Evolutionary conservation across 2,888 invertebrate genomes (phyloP), one percentile per base, ranked within the genome.

Genomic region (Melangyna quadrimaculata): DNA sequence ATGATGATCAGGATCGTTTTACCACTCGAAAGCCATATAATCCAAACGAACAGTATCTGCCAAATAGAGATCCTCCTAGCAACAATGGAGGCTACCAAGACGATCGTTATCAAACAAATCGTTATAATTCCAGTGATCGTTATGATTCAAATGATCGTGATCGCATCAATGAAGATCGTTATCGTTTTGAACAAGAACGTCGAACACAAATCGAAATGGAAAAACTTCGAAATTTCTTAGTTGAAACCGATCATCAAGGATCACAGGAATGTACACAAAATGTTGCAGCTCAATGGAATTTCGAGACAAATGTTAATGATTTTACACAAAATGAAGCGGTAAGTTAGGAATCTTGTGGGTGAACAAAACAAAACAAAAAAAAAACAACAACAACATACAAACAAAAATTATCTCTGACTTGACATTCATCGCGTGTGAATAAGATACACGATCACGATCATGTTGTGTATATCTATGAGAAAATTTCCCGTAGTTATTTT

Each of bases 201-300:
- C 90, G 90, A 40, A 90, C 90, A 79, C 90, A 91, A 78, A 89
- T 90, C 37, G 92, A 92, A 87, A 87, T 91, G 87, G 92, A 92
- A 45, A 91, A 90, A 65, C 59, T 92, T 35, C 89, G 91, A 2
- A 90, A 94, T 84, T 93, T 96, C 51, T 90, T 97, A 87, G 93
- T 94, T 53, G 95, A 95, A 81, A 93, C 96, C 29, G 97, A 97
- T 90, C 94, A 95, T 35, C 94, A 95, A 89, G 95, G 96, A 10
- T 95, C 96, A 0, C 95, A 95, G 90, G 95, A 96, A 91, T 97
- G 97, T 89, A 96, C 96, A 0, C 95, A 95, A 67, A 97, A 97
- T 91, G 97, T 97, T n/a, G 95, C 95, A 0, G 96, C 96, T 1
- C 97, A 97, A 90, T 97, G 97, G 97, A 95, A 95, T 90, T 97